Conservation (phyloP, 2,888 invertebrate species). For the Chrysolina americana region DNA sequence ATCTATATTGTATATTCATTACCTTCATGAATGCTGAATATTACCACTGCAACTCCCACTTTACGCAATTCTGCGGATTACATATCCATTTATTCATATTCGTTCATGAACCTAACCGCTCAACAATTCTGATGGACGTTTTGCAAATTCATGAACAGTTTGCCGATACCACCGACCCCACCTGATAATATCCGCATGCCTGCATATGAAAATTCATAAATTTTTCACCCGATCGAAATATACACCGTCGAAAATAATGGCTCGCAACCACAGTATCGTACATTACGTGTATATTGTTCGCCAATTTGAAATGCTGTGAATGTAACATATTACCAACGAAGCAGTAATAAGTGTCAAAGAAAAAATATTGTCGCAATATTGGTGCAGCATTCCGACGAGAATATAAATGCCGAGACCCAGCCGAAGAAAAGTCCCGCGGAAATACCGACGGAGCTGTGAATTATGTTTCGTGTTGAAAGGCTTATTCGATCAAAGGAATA, state of each 20-base stretch:
- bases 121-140: no score
- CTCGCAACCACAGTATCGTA: constrained; percentile 33
- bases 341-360: constrained; percentile 45
- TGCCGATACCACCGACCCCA: not conserved
- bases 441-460: constrained; percentile 17
- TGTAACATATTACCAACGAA: constrained; percentile 39
- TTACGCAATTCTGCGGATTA: no score
- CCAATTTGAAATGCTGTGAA: constrained; percentile 35
- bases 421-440: constrained; percentile 14
- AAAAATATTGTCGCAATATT: constrained; percentile 46
- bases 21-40: no score
- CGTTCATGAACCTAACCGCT: no score
- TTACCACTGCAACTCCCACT: no score
- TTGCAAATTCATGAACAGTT: no score
- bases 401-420: constrained; percentile 29
- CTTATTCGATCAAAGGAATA: constrained; percentile 14
- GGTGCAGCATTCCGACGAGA: constrained; percentile 34
- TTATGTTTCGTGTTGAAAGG: constrained; percentile 8
- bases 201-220: constrained; percentile 13
- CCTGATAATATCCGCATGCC: not conserved
- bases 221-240: constrained; percentile 7
- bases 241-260: constrained; percentile 33
- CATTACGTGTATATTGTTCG: constrained; percentile 35
- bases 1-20: no score
- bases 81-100: no score